Evolutionary conservation across 2,113 vertebrate genomes (phyloP).

Genomic region (Corvus moneduloides): DNA sequence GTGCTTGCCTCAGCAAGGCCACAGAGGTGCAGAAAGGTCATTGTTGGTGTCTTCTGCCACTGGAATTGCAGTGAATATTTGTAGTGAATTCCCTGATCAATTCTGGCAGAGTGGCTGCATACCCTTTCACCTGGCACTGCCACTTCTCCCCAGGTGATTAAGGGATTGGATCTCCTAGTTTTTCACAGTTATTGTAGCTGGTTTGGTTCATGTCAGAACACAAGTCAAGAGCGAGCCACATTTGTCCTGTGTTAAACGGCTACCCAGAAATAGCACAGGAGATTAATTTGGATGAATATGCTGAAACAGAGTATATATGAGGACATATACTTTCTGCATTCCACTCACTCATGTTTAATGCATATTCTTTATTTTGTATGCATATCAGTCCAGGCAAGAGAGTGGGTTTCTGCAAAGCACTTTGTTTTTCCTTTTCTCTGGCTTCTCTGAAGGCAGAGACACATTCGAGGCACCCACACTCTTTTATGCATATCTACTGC

Average conservation of each 20-base stretch:
- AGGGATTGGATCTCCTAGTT: background rate
- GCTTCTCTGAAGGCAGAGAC: background rate
- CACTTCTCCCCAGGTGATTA: background rate
- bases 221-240: background rate
- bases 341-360: background rate
- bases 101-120: background rate
- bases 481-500: background rate
- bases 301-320: background rate
- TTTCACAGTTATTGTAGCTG: background rate
- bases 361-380: background rate
- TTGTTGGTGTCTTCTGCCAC: background rate
- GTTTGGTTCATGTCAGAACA: background rate
- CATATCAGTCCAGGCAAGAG: background rate
- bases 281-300: background rate
- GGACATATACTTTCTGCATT: background rate
- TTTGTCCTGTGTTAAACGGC: background rate
- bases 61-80: background rate
- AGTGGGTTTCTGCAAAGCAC: background rate
- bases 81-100: background rate
- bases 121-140: background rate
- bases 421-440: conserved; percentile 12
- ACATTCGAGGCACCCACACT: background rate
- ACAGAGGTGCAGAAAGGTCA: background rate
- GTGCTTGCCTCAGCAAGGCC: background rate
- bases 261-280: background rate